Evolutionary conservation across 2,888 invertebrate species (phyloP).

Genomic region (Ectobius pallidus): DNA sequence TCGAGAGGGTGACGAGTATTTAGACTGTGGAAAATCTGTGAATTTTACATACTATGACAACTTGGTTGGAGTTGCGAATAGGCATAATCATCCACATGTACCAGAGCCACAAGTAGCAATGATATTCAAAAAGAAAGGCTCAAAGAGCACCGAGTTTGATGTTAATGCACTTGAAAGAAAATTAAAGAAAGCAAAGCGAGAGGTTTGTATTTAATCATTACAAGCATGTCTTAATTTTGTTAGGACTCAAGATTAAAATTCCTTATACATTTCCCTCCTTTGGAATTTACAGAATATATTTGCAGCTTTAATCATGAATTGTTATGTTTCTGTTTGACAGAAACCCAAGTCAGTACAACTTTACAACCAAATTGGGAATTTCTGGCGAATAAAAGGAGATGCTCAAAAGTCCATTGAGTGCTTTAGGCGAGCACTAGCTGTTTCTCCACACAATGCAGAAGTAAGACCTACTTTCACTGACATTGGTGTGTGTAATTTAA

Average conservation of each 20-base stretch:
- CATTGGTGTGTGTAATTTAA: too few species aligned
- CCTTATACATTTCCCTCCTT: too few species aligned
- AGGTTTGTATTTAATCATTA: slow-evolving; percentile 58
- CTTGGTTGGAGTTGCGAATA: slow-evolving; percentile 81
- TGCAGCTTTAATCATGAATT: too few species aligned
- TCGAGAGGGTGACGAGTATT: slow-evolving; percentile 47
- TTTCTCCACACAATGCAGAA: slow-evolving; percentile 87
- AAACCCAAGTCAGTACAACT: slow-evolving; percentile 84
- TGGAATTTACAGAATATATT: too few species aligned
- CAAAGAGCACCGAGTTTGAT: slow-evolving; percentile 70
- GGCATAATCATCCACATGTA: slow-evolving; percentile 80
- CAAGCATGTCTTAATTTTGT: too few species aligned
- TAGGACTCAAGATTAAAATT: too few species aligned
- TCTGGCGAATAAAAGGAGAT: slow-evolving; percentile 89
- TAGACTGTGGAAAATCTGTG: slow-evolving; percentile 84
- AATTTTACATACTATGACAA: slow-evolving; percentile 91
- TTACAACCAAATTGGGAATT: slow-evolving; percentile 91
- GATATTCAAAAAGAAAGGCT: slow-evolving; percentile 71
- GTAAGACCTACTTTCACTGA: slow-evolving; percentile 50
- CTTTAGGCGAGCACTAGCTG: slow-evolving; percentile 82
- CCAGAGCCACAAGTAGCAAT: slow-evolving; percentile 84
- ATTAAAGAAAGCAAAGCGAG: slow-evolving; percentile 77
- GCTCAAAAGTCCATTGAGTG: slow-evolving; percentile 88
- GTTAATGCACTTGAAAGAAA: slow-evolving; percentile 75
- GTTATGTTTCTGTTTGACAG: too few species aligned